Evolutionary conservation across 2,113 vertebrate species (phyloP).

Genomic region (Emydocephalus ijimae): DNA sequence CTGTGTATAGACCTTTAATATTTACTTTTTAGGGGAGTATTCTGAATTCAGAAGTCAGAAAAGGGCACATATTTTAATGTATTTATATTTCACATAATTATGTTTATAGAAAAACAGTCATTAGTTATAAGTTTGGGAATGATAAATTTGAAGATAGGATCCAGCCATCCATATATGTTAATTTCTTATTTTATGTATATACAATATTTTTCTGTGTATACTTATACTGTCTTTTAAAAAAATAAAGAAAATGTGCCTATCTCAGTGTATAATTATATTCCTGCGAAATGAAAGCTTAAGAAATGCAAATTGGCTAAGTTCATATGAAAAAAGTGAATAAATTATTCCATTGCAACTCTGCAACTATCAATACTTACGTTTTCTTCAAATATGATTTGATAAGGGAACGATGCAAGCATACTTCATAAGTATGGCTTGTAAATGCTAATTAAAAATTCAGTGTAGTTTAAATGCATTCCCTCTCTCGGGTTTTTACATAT

Average conservation of each 20-base stretch:
- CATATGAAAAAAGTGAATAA: not conserved
- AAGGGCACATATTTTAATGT: not conserved
- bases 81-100: not conserved
- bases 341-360: not conserved
- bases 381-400: slow-evolving; percentile 36
- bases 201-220: not conserved
- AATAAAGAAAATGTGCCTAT: not conserved
- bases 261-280: not conserved
- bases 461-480: slow-evolving; percentile 29
- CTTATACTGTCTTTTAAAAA: not conserved
- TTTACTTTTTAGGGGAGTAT: not conserved
- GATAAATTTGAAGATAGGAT: not conserved
- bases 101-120: not conserved
- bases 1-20: not conserved
- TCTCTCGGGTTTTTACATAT: slow-evolving; percentile 31
- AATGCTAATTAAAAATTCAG: slow-evolving; percentile 36
- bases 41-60: not conserved
- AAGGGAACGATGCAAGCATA: slow-evolving; percentile 23
- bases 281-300: not conserved
- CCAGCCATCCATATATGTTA: not conserved
- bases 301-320: not conserved
- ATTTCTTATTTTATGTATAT: not conserved
- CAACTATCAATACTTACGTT: not conserved
- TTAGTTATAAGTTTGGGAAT: not conserved
- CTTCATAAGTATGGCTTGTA: slow-evolving; percentile 27